phyloP scores from a whole-genome alignment of 2,113 vertebrate genomes.

The Lota lota region DNA sequence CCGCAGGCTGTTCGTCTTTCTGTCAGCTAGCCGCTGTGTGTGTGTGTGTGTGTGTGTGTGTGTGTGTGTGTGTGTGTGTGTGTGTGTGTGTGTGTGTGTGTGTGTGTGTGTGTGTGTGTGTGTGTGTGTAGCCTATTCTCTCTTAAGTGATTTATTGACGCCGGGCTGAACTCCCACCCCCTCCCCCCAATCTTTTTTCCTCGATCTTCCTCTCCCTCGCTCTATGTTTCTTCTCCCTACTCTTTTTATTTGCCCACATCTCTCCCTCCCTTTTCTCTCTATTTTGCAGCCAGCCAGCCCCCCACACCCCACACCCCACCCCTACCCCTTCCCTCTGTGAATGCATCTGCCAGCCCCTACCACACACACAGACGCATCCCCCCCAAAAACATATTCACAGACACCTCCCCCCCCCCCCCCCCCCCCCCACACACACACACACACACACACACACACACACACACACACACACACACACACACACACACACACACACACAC shows the following conservation, averaged over 20 bases:
- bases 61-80: slow-evolving; percentile 8
- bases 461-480: too few relatives aligned
- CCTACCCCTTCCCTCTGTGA: too few relatives aligned
- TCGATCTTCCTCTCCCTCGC: slow-evolving; percentile 30
- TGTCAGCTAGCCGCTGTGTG: slow-evolving; percentile 48
- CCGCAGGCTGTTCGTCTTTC: slow-evolving; percentile 63
- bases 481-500: too few relatives aligned
- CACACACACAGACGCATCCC: too few relatives aligned
- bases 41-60: slow-evolving; percentile 24
- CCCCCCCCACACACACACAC: too few relatives aligned
- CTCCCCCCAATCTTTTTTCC: slow-evolving; percentile 42
- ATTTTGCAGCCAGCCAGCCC: slow-evolving; percentile 54
- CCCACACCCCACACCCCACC: background rate
- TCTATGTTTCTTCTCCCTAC: slow-evolving; percentile 9
- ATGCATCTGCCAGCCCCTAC: too few relatives aligned
- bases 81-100: slow-evolving; percentile 21
- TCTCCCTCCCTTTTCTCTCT: slow-evolving; percentile 19
- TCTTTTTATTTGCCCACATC: too few relatives aligned
- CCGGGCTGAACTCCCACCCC: slow-evolving; percentile 64
- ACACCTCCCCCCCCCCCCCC: too few relatives aligned
- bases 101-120: slow-evolving; percentile 12
- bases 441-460: too few relatives aligned
- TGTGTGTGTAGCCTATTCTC: slow-evolving; percentile 29
- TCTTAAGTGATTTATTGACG: slow-evolving; percentile 73
- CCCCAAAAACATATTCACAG: too few relatives aligned